These are phyloP conservation scores for Oxygymnocypris stewartii DNA, from an alignment of 2,113 vertebrate species.

Conservation along the genomic window DNA sequence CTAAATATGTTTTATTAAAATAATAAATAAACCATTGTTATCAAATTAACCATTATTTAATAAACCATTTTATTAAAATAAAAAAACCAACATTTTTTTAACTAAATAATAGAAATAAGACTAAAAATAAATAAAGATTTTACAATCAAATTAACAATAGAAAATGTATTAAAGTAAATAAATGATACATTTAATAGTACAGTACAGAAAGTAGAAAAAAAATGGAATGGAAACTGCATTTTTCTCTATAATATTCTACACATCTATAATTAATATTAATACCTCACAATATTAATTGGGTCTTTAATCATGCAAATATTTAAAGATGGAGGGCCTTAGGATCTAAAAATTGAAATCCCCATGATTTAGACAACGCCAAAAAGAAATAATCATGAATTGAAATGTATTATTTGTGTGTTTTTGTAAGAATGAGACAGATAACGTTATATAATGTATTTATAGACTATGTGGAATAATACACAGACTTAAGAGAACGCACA, in stretches of 20 bases:
- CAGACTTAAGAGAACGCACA: background rate
- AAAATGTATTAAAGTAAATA: background rate
- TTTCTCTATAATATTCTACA: background rate
- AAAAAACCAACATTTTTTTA: background rate
- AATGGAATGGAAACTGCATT: background rate
- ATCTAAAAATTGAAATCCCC: background rate
- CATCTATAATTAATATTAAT: background rate
- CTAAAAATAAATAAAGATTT: background rate
- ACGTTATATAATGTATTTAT: background rate
- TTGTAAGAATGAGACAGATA: no score
- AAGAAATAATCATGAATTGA: background rate
- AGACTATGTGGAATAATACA: background rate
- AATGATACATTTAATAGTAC: background rate
- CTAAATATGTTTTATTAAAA: background rate
- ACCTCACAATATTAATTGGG: background rate
- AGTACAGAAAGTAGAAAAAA: background rate
- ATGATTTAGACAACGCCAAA: background rate
- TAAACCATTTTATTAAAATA: background rate
- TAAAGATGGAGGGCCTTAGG: no score
- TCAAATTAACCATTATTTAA: background rate
- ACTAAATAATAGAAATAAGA: background rate
- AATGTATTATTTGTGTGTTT: background rate
- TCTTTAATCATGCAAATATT: background rate
- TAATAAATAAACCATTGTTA: background rate
- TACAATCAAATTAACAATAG: background rate